phyloP scores from a whole-genome alignment of 2,113 vertebrate genomes.

The Nicator chloris region DNA sequence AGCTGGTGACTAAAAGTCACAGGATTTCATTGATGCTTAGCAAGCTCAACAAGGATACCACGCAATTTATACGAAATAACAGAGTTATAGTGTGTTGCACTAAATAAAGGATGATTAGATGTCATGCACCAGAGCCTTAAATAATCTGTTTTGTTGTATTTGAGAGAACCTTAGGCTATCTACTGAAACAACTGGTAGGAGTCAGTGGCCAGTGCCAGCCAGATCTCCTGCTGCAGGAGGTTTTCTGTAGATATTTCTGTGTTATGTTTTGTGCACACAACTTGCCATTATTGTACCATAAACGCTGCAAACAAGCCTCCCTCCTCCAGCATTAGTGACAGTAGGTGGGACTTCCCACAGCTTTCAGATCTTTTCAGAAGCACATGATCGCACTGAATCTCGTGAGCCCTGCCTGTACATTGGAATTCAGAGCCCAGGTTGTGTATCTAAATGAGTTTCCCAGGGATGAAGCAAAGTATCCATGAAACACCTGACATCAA shows the following conservation, averaged over 20 bases:
- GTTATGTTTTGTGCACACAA: background rate
- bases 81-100: background rate
- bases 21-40: background rate
- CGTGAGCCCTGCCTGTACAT: background rate
- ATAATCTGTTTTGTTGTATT: background rate
- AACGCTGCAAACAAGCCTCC: background rate
- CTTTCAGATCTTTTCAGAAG: background rate
- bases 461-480: background rate
- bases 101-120: background rate
- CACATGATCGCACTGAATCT: accelerated
- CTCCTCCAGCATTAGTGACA: background rate
- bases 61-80: background rate
- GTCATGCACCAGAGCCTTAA: background rate
- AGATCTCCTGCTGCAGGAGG: background rate
- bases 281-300: background rate
- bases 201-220: background rate
- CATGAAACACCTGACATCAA: background rate
- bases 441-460: background rate
- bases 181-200: background rate
- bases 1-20: background rate
- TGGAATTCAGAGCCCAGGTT: background rate
- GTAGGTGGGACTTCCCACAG: background rate
- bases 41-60: background rate
- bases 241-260: background rate
- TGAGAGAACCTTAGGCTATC: background rate